Evolutionary conservation across 2,888 invertebrate genomes (phyloP), one percentile per base, ranked within the genome.

Genomic region (Microctonus hyperodae): DNA sequence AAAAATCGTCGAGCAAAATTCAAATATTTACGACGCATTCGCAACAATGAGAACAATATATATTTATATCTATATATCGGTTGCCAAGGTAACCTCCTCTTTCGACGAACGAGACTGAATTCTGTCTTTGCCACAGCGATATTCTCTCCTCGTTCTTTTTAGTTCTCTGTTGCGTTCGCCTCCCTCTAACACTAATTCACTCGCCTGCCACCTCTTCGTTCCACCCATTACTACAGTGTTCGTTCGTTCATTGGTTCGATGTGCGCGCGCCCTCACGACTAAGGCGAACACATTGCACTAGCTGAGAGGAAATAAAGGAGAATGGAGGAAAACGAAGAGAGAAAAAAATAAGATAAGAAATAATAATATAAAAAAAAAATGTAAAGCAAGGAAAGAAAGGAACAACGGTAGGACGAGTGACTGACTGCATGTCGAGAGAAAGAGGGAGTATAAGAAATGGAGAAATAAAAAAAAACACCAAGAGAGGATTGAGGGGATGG

Each of bases 381-480:
- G 48, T 44, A 40, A 59, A 53, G 61, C 58, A 51, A 51, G 33
- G 44, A 55, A 53, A 59, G 53, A 48, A 40, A 59, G 28, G 48
- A 48, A 51, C 28, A 61, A 51, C n/a, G 33, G 53, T 48, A 28
- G 53, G 31, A 44, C n/a, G 57, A 57, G 37, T 25, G 37, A 62
- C 51, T 23, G 53, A 69, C 55, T 22, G 68, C 59, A 67, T 57
- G 28, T 31, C 33, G 61, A 55, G 33, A 61, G 61, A 31, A 23
- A 33, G 31, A 53, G 71, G 65, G 68, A 22, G 60, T 62, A 67
- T 68, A 37, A 53, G 22, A 59, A 48, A 44, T 31, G 55, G 31
- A 56, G 50, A 20, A 65, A 62, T 71, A 69, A 71, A 69, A 70
- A 28, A 28, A 5, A 28, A 28, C 28, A 28, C 3, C 37, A 35